Conservation (phyloP, 1,140 invertebrate species). For the Reticulitermes speratus region DNA sequence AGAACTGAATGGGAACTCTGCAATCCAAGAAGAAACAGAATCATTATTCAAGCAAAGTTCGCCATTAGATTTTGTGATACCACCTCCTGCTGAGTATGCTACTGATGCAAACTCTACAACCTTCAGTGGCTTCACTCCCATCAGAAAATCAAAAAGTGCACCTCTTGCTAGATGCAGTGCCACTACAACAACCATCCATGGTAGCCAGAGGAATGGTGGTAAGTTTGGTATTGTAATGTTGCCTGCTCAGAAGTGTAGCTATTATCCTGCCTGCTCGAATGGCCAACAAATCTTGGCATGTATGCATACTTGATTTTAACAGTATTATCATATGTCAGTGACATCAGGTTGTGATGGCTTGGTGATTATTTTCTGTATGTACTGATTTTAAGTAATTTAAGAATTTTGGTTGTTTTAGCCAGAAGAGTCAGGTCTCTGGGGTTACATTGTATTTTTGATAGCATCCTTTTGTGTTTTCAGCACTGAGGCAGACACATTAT, state of each 20-base stretch:
- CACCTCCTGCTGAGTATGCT: constrained; percentile 35
- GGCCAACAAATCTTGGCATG: not conserved
- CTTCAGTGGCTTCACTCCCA: constrained; percentile 39
- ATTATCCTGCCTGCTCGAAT: not conserved
- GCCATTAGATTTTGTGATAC: constrained; percentile 30
- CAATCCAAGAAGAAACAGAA: not conserved
- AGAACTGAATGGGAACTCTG: constrained; percentile 26
- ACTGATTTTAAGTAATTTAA: no score
- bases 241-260: not conserved
- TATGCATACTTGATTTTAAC: not conserved
- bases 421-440: no score
- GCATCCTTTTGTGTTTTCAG: no score
- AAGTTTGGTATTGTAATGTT: constrained; percentile 2
- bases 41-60: not conserved
- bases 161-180: constrained; percentile 40
- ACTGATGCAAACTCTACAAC: not conserved
- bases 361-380: no score
- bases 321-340: not conserved
- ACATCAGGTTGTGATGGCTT: no score
- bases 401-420: no score
- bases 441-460: no score
- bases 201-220: constrained; percentile 13
- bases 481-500: no score
- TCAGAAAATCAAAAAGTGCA: constrained; percentile 51
- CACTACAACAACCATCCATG: not conserved